A percentile compares a stretch with the other conserved stretches of the same genome.
Conservation (phyloP, 2,797 vertebrate genomes). For the Sternarchorhynchus goeldii region DNA sequence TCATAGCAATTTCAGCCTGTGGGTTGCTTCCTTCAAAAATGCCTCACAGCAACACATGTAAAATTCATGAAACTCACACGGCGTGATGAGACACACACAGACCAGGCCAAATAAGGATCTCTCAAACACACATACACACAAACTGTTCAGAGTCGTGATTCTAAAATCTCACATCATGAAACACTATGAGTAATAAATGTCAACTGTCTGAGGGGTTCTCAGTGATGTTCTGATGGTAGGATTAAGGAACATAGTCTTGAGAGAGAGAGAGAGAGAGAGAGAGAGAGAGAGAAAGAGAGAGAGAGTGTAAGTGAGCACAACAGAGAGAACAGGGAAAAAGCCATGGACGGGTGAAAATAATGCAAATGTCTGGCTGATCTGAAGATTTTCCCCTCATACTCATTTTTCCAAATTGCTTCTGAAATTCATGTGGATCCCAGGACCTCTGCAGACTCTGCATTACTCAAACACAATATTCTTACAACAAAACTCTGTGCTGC, state of each 20-base stretch:
- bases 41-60: conserved; percentile 36
- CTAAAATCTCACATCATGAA: conserved; percentile 39
- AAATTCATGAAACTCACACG: conserved; percentile 25
- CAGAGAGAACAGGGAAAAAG: neutral
- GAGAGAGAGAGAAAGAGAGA: conserved; percentile 7
- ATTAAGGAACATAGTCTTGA: conserved; percentile 28
- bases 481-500: neutral
- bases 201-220: conserved; percentile 11
- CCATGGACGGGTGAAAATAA: neutral
- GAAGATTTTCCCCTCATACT: too few species aligned
- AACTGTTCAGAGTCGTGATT: conserved; percentile 6
- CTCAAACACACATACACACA: conserved; percentile 18
- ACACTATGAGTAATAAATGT: conserved; percentile 36
- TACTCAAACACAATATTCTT: neutral
- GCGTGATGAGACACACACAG: conserved; percentile 20
- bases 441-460: neutral
- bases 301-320: neutral
- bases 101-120: conserved; percentile 2
- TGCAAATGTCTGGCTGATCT: neutral
- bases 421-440: neutral
- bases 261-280: conserved; percentile 29
- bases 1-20: conserved; percentile 22
- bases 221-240: neutral
- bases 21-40: conserved; percentile 30
- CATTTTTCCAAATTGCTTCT: neutral